phyloP scores from a whole-genome alignment of 2,888 invertebrate genomes.

The Chrysolina americana region DNA sequence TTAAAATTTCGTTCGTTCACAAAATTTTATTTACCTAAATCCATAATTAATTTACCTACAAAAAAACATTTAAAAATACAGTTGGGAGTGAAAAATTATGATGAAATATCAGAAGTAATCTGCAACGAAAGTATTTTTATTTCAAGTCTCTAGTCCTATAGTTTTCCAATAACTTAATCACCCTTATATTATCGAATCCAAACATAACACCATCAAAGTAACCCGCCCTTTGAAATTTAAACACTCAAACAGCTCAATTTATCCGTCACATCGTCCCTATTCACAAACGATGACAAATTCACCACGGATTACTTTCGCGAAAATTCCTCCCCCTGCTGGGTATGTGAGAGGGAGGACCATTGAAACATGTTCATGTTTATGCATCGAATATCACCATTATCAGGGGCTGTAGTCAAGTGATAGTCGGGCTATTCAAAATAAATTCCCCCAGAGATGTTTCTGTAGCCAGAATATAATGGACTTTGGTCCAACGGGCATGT shows the following conservation, averaged over 20 bases:
- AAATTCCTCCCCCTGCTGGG: conserved; percentile 23
- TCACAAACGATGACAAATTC: conserved; percentile 43
- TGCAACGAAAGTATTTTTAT: no score
- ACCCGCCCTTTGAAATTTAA: conserved; percentile 8
- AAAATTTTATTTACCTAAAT: no score
- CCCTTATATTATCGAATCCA: not conserved
- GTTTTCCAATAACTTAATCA: no score
- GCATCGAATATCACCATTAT: conserved; percentile 52
- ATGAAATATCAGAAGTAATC: no score
- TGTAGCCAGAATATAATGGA: conserved; percentile 27
- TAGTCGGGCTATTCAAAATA: conserved; percentile 31
- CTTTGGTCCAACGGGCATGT: conserved; percentile 10
- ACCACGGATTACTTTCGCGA: conserved; percentile 24
- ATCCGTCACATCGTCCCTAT: conserved; percentile 30
- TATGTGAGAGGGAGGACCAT: conserved; percentile 33
- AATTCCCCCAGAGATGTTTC: conserved; percentile 37
- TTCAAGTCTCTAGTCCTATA: no score
- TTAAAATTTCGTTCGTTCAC: no score
- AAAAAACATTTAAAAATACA: no score
- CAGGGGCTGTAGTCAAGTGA: conserved; percentile 55
- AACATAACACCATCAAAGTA: not conserved
- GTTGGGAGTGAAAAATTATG: no score
- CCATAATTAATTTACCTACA: no score
- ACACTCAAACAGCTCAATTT: conserved; percentile 40
- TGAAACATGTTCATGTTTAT: conserved; percentile 52